phyloP scores from a whole-genome alignment of 2,888 invertebrate species.

The Ceratothoa steindachneri region DNA sequence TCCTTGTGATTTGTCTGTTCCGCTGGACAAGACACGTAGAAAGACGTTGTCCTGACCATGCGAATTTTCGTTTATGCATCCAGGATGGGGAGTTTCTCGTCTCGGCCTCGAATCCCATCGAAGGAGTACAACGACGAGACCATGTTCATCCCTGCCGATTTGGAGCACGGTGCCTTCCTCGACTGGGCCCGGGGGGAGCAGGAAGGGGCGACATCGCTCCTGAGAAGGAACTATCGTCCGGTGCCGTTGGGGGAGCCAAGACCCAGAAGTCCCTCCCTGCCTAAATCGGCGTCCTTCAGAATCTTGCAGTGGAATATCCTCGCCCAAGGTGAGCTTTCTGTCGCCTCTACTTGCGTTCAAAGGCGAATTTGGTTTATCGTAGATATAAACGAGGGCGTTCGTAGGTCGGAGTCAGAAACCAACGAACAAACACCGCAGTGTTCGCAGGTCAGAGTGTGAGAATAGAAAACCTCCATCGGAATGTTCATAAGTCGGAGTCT shows the following conservation, averaged over 20 bases:
- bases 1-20: no score
- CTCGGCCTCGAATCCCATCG: slow-evolving; percentile 64
- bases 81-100: slow-evolving; percentile 71
- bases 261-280: slow-evolving; percentile 49
- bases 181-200: slow-evolving; percentile 59
- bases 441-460: no score
- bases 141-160: slow-evolving; percentile 54
- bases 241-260: neutral
- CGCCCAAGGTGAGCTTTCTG: slow-evolving; percentile 64
- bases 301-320: slow-evolving; percentile 69
- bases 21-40: no score
- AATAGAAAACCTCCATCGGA: no score
- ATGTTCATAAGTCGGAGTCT: no score
- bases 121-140: slow-evolving; percentile 63
- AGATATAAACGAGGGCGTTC: no score
- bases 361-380: no score
- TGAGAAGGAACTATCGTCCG: slow-evolving; percentile 47
- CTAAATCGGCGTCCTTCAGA: slow-evolving; percentile 58
- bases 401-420: no score
- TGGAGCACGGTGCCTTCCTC: slow-evolving; percentile 56
- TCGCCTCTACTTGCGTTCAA: no score
- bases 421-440: no score
- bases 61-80: no score
- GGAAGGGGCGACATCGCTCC: slow-evolving; percentile 56
- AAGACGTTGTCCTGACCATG: no score